Conservation (phyloP, 92 coral and sea anemone species). For the Phymanthus crucifer region DNA sequence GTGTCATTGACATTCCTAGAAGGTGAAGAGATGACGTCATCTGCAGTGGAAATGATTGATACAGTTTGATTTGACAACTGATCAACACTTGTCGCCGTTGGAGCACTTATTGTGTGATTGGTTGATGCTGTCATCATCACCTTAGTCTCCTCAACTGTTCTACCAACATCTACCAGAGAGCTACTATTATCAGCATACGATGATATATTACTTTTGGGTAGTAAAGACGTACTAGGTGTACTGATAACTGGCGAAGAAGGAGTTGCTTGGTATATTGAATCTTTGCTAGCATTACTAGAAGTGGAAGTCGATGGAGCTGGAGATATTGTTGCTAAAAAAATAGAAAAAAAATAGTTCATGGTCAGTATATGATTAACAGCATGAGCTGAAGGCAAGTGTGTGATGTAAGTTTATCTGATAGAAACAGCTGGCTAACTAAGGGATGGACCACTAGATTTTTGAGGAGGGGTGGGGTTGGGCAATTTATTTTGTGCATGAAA, state of each 20-base stretch:
- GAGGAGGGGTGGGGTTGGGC: too few species aligned
- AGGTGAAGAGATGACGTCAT: too few species aligned
- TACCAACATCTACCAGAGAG: not conserved
- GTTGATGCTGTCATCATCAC: not conserved
- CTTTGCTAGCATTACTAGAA: not conserved
- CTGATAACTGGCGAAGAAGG: not conserved
- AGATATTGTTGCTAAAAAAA: not conserved
- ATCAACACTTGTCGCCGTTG: not conserved
- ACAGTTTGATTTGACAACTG: not conserved
- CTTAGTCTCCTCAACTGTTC: too few species aligned
- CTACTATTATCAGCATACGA: not conserved
- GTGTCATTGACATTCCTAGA: not conserved
- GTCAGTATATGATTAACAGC: too few species aligned
- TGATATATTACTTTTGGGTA: not conserved
- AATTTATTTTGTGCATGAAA: too few species aligned
- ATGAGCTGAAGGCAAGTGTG: too few species aligned
- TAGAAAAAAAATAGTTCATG: too few species aligned
- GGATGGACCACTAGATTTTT: too few species aligned
- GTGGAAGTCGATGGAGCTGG: not conserved
- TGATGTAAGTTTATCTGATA: too few species aligned
- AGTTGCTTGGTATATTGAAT: not conserved
- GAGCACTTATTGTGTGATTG: not conserved
- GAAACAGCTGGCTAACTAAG: too few species aligned
- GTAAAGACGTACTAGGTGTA: not conserved
- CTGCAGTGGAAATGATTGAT: not conserved